phyloP scores from a whole-genome alignment of 2,888 invertebrate species.

The Nymphalis c-album region DNA sequence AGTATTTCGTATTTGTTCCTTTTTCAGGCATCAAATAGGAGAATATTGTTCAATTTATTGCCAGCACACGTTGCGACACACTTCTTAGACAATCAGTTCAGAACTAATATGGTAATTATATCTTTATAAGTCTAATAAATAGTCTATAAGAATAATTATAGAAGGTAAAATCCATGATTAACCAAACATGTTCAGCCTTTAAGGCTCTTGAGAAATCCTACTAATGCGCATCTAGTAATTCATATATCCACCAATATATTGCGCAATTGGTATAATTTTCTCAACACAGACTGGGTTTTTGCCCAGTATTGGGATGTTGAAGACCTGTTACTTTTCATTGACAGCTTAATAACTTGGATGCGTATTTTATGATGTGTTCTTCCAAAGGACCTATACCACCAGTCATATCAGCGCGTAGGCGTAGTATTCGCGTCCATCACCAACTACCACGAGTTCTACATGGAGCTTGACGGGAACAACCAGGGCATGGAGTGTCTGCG shows the following conservation, averaged over 20 bases:
- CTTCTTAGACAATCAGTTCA: slow-evolving; percentile 93
- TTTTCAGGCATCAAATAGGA: slow-evolving; percentile 87
- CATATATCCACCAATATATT: too few species aligned
- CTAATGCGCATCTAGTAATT: too few species aligned
- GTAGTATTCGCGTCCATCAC: slow-evolving; percentile 96
- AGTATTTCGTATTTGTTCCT: neutral
- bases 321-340: too few species aligned
- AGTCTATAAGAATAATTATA: neutral
- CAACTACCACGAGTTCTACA: slow-evolving; percentile 97
- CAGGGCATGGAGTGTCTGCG: slow-evolving; percentile 94
- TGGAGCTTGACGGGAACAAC: slow-evolving; percentile 94
- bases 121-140: neutral
- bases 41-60: slow-evolving; percentile 93
- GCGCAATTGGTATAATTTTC: too few species aligned
- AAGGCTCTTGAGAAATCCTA: too few species aligned
- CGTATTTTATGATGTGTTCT: neutral
- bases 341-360: too few species aligned
- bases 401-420: slow-evolving; percentile 94
- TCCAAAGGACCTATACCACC: slow-evolving; percentile 91
- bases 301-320: too few species aligned
- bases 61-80: slow-evolving; percentile 96
- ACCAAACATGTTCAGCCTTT: too few species aligned
- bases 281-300: too few species aligned
- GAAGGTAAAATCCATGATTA: too few species aligned
- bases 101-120: slow-evolving; percentile 87